Evolutionary conservation across 2,113 vertebrate species (phyloP), one percentile per base, ranked within the genome.

Genomic region (Pipra filicauda): DNA sequence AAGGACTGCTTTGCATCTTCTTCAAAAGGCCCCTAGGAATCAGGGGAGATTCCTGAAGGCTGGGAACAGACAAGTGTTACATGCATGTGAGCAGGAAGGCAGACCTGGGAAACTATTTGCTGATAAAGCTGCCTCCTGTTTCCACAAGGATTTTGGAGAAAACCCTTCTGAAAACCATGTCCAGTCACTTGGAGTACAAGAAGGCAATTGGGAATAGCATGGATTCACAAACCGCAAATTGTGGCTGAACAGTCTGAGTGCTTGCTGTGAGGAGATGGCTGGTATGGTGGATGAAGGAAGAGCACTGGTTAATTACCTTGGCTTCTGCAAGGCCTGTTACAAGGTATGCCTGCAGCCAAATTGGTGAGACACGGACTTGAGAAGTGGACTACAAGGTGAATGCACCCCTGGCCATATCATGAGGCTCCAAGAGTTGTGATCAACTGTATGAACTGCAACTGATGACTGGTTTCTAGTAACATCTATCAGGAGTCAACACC

Each of bases 341-440:
- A 6, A 35, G 27, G 16, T 71, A 51, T 33, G 37, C 19, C n/a
- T 79, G n/a, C 11, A 76, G 30, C 15, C 39, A 72, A 9, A 46
- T 10, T 30, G 23, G 7, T 39, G 18, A 76, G 46, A 46, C 39
- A 2, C 2, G 8, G n/a, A 37, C 30, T n/a, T 79, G 37, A 86
- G 49, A 74, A 61, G 23, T 15, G 11, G 28, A 21, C n/a, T 49
- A 52, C n/a, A 81, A 61, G 30, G 30, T 37, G 26, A 72, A 20
- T 0, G 0, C 9, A 26, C 19, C 26, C 7, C 27, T 78, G 58
- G 48, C 43, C 5, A 1, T 41, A 82, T 31, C 35, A 15, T 18
- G 31, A 71, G n/a, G 8, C 5, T 82, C 6, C n/a, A 54, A 54
- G 48, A 31, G 31, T 27, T 87, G 35, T 70, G 41, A 66, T 57